Base-by-base conservation (phyloP, 2,797 vertebrate genomes). In the Smutsia gigantea region DNA sequence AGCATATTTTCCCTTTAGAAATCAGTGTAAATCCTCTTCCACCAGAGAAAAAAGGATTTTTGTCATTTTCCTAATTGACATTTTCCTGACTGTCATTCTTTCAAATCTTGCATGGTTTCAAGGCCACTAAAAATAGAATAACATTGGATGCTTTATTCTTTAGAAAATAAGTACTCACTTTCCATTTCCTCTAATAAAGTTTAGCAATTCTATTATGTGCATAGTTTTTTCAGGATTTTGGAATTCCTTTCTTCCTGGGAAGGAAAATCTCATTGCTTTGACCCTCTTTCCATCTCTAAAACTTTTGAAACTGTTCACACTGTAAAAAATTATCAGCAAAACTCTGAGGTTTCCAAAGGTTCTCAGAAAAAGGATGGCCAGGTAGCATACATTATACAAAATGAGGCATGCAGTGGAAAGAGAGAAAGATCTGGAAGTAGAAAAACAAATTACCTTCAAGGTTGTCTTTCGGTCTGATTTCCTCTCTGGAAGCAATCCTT, bases 201-300 rank as follows among this genome's bases (percentile, higher is more conserved):
- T 88, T 71, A 71, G 27, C 59, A 87, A 1, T 42, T 84, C 13
- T 51, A 21, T 64, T 29, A 21, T 46, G 4, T 46, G 49, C 5
- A 5, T 57, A 78, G 27, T 68, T 82, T 85, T 75, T 91, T 81
- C n/a, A 90, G 19, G 29, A 90, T 51, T 92, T 89, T 27, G 29
- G 29, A 85, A 71, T 75, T 87, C 1, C 37, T 87, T 92, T 82
- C 68, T 85, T 92, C 31, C 51, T 18, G 59, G 57, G 81, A 85
- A 93, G 59, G 71, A 87, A 88, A n/a, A 64, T 72, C 83, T 72
- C 18, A 42, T 89, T 94, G 23, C 69, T 91, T 93, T 89, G 29
- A 21, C 31, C 19, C 77, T 85, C 15, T 23, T 57, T 81, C 90
- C 46, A 49, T 77, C n/a, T 77, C 46, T 79, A 39, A 72, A 55